phyloP scores from a whole-genome alignment of 2,797 vertebrate species.

The Xenopus petersii region DNA sequence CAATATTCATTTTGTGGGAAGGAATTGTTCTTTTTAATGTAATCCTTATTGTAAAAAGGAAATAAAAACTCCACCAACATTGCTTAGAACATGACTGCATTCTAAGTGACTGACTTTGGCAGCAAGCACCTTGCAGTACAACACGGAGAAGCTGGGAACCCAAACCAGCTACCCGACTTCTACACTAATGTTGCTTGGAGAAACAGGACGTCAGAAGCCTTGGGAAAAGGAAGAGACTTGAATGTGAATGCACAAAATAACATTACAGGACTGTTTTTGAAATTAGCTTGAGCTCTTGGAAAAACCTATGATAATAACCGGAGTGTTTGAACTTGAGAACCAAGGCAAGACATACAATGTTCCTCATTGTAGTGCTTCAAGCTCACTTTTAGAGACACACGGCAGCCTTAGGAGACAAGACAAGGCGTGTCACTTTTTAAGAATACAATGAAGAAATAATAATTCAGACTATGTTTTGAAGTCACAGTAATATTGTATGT shows the following conservation, averaged over 20 bases:
- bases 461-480: slow-evolving; percentile 59
- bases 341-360: not conserved
- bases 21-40: slow-evolving; percentile 46
- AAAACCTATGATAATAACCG: not conserved
- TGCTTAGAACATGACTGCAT: slow-evolving; percentile 5
- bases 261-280: not conserved
- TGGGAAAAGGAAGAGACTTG: not conserved
- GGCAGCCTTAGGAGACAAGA: slow-evolving; percentile 17
- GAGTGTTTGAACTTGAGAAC: not conserved
- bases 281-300: slow-evolving; percentile 3
- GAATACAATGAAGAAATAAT: slow-evolving; percentile 41
- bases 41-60: slow-evolving; percentile 6
- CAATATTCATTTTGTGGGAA: slow-evolving; percentile 57
- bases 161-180: slow-evolving; percentile 1
- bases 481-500: slow-evolving; percentile 57
- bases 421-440: slow-evolving; percentile 49
- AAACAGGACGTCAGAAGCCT: not conserved
- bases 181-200: slow-evolving; percentile 30
- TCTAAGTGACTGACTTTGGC: slow-evolving; percentile 44
- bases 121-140: slow-evolving; percentile 48
- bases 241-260: not conserved
- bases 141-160: slow-evolving; percentile 48
- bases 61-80: slow-evolving; percentile 8
- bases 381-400: not conserved
- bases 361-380: slow-evolving; percentile 3